Percentiles rank a stretch among this genome's conserved stretches.
phyloP scores from a whole-genome alignment of 1,140 invertebrate genomes.

The Bicyclus anynana region DNA sequence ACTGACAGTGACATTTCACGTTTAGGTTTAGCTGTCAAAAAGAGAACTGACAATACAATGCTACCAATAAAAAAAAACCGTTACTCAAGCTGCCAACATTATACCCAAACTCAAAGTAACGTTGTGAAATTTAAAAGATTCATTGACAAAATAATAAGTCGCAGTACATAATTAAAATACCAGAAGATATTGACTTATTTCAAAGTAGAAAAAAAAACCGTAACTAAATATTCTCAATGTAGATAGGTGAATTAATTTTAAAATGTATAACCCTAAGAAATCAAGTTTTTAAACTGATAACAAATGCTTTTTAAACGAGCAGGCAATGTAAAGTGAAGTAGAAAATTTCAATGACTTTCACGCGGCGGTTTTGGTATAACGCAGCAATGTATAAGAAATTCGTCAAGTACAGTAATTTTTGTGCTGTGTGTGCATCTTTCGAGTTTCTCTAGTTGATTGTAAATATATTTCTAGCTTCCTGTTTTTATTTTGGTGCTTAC shows the following conservation, averaged over 20 bases:
- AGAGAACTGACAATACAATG: neutral
- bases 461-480: constrained; percentile 11
- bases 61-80: too few relatives aligned
- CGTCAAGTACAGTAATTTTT: constrained; percentile 28
- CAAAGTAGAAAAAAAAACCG: too few relatives aligned
- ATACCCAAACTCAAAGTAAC: too few relatives aligned
- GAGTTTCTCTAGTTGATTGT: constrained; percentile 14
- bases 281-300: constrained; percentile 11
- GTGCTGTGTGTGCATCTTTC: constrained; percentile 27
- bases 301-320: neutral
- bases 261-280: neutral
- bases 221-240: too few relatives aligned
- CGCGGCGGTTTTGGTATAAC: constrained; percentile 6
- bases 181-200: too few relatives aligned
- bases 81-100: too few relatives aligned
- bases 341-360: constrained; percentile 7
- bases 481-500: neutral
- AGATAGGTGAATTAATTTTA: too few relatives aligned
- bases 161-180: neutral
- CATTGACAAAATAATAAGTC: neutral
- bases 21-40: neutral
- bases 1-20: neutral
- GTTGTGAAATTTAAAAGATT: neutral
- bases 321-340: constrained; percentile 21
- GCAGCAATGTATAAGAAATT: constrained; percentile 29